Conservation (phyloP, 1,140 invertebrate genomes). For the Heliconius eleuchia region DNA sequence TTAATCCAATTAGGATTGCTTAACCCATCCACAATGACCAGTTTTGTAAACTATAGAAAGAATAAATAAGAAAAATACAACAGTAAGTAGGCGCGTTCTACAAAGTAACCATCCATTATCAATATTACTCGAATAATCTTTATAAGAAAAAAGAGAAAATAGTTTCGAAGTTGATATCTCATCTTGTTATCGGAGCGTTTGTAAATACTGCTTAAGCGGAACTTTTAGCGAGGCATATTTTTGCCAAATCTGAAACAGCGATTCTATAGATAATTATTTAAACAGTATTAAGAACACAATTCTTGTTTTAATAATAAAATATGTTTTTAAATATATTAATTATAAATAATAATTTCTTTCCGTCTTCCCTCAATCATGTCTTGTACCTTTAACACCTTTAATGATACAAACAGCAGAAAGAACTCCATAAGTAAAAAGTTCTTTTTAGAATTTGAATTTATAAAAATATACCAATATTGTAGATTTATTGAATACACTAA, state of each 20-base stretch:
- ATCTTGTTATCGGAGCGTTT: background rate
- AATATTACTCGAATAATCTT: constrained; percentile 24
- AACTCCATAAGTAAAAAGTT: too few species aligned
- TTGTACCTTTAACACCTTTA: too few species aligned
- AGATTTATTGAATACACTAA: too few species aligned
- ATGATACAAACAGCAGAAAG: too few species aligned
- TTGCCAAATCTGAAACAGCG: background rate
- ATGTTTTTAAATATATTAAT: too few species aligned
- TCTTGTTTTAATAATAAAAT: too few species aligned
- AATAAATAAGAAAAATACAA: background rate
- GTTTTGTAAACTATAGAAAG: background rate
- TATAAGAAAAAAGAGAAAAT: constrained; percentile 13
- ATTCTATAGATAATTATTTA: background rate
- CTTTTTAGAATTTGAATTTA: too few species aligned
- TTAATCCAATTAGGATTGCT: background rate
- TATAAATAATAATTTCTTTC: too few species aligned
- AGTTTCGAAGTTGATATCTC: constrained; percentile 4
- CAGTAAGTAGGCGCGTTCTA: background rate
- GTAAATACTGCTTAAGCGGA: constrained; percentile 8
- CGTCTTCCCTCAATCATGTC: too few species aligned
- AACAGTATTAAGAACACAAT: background rate
- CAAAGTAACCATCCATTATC: constrained; percentile 26
- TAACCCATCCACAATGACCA: background rate
- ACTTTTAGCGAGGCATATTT: background rate
- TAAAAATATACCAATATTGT: too few species aligned